Conservation (phyloP, 2,888 invertebrate species). For the Drosophila glabriapex region DNA sequence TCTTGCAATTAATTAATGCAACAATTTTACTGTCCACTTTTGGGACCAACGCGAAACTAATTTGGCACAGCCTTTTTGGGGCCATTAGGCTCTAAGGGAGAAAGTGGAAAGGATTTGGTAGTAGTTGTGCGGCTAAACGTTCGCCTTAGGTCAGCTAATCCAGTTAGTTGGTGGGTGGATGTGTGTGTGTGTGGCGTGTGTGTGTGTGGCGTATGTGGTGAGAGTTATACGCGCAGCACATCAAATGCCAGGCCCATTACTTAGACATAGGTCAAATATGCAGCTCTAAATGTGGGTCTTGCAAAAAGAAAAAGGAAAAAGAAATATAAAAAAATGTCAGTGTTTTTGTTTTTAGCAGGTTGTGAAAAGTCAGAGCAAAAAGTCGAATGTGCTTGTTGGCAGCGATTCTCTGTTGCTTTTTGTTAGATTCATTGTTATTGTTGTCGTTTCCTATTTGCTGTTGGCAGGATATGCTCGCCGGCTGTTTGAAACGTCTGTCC, state of each 20-base stretch:
- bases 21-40: slow-evolving; percentile 33
- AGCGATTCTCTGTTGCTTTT: slow-evolving; percentile 20
- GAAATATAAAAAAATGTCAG: too few relatives aligned
- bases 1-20: slow-evolving; percentile 64
- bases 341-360: slow-evolving; percentile 12
- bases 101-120: not conserved
- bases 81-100: slow-evolving; percentile 3
- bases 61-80: slow-evolving; percentile 33
- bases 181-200: not conserved
- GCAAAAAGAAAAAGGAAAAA: slow-evolving; percentile 2
- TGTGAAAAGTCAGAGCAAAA: slow-evolving; percentile 53
- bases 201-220: not conserved
- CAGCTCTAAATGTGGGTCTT: slow-evolving; percentile 34
- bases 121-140: not conserved
- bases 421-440: slow-evolving; percentile 42
- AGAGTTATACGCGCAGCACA: slow-evolving; percentile 30
- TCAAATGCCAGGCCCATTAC: slow-evolving; percentile 32
- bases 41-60: slow-evolving; percentile 59
- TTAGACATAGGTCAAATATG: slow-evolving; percentile 43
- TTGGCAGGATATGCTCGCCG: slow-evolving; percentile 57
- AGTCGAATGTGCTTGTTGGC: slow-evolving; percentile 47
- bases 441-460: slow-evolving; percentile 58
- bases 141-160: not conserved
- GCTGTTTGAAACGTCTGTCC: slow-evolving; percentile 31
- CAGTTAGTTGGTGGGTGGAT: slow-evolving; percentile 19